phyloP scores from a whole-genome alignment of 2,797 vertebrate genomes.

The Pseudopleuronectes americanus region DNA sequence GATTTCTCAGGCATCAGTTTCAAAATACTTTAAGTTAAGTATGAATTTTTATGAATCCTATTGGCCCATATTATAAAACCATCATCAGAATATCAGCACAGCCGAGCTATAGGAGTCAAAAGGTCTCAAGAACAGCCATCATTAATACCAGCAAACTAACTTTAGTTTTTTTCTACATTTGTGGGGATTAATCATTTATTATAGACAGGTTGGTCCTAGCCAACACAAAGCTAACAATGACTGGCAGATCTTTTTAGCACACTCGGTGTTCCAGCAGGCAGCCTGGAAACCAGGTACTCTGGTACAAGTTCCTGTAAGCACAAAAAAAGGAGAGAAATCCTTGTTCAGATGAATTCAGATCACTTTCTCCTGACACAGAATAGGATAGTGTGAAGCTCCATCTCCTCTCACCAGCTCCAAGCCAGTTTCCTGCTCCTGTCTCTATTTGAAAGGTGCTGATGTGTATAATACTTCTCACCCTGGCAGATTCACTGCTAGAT shows the following conservation, averaged over 20 bases:
- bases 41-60: too few relatives aligned
- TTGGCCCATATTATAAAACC: too few relatives aligned
- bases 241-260: constrained; percentile 17
- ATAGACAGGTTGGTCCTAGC: not conserved
- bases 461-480: constrained; percentile 63
- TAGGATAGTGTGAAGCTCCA: constrained; percentile 40
- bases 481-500: constrained; percentile 39
- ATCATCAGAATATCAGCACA: too few relatives aligned
- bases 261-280: constrained; percentile 11
- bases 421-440: constrained; percentile 55
- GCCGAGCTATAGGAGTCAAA: not conserved
- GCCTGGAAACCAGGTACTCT: constrained; percentile 26
- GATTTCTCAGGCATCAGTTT: too few relatives aligned
- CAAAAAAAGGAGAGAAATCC: constrained; percentile 30
- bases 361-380: constrained; percentile 60
- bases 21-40: too few relatives aligned
- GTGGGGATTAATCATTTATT: constrained; percentile 3
- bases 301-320: constrained; percentile 22
- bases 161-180: not conserved
- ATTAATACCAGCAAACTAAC: not conserved
- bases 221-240: constrained; percentile 15
- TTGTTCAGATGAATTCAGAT: constrained; percentile 58
- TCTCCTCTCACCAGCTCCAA: constrained; percentile 42
- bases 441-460: constrained; percentile 68
- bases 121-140: too few relatives aligned